Evolutionary conservation across 2,113 vertebrate species (phyloP), one percentile per base, ranked within the genome.

Genomic region (Oreochromis spilurus): DNA sequence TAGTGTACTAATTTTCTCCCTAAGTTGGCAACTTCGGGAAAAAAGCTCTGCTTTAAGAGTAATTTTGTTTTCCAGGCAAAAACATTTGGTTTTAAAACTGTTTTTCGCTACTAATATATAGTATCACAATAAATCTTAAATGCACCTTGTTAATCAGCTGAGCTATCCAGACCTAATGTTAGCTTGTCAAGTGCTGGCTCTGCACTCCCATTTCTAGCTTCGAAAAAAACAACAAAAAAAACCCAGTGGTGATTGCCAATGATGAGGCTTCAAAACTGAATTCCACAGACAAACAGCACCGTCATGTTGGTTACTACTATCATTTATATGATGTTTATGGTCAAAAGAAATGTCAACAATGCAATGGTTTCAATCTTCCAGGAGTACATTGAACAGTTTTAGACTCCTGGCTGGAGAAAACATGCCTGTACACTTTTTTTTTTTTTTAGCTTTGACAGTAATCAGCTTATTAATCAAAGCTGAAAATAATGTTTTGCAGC

Each of bases 401-500:
- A 70, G 65, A 24, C 65, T 70, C 36, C 65, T 70, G 65, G 7
- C 7, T 70, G 65, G 65, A 70, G 12, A 40, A 43, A 43, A 70
- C 3, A 43, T 14, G 36, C 62, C 12, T 9, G 11, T 24, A 40
- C 11, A 67, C 34, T 67, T 40, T 21, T 12, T 29, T 13, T 13
- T 21, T 2, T 43, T 21, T 67, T 40, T 9, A 70, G 5, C 5
- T 70, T 72, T 9, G 13, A 45, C 38, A 43, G 7, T 40, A 4
- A 70, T 26, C 65, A 45, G 65, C 38, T 43, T 16, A 4, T 43
- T 72, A 72, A 70, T 45, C 65, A 72, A 72, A 24, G 65, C 65
- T 72, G 38, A 26, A 72, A 72, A 72, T 45, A 45, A 72, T 26
- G 38, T 21, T 72, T 72, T 72, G 13, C 7, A 72, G n/a, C 65